These are phyloP conservation scores for Nesogale talazaci DNA, from an alignment of 2,113 vertebrate species.

Conservation along the genomic window DNA sequence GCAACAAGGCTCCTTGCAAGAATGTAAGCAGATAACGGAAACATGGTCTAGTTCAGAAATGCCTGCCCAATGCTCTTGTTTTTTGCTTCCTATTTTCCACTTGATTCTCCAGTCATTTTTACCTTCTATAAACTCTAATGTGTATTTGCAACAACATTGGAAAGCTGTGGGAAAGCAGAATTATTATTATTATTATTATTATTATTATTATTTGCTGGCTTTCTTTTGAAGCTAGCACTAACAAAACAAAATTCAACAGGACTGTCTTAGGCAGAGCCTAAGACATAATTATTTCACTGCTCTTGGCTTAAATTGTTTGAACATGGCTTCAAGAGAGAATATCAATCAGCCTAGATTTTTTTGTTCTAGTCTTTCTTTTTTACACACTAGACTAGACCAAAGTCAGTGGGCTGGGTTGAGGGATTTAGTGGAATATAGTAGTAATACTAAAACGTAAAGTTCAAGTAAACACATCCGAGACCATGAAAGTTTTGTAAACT, in stretches of 20 bases:
- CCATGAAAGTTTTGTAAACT: slow-evolving; percentile 75
- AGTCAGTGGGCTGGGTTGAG: slow-evolving; percentile 27
- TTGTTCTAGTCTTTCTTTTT: slow-evolving; percentile 28
- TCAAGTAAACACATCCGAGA: slow-evolving; percentile 73
- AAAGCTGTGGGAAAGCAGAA: slow-evolving; percentile 30
- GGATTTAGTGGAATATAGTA: slow-evolving; percentile 69
- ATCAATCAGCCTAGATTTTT: neutral
- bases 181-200: too few species aligned
- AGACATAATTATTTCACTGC: slow-evolving; percentile 42
- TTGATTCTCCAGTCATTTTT: neutral
- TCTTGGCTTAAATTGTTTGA: slow-evolving; percentile 34
- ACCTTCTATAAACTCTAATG: slow-evolving; percentile 27
- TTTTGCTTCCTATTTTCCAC: neutral
- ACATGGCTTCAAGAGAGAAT: neutral
- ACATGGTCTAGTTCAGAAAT: slow-evolving; percentile 14
- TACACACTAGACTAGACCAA: slow-evolving; percentile 41
- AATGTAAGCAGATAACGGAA: slow-evolving; percentile 32
- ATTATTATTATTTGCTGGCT: too few species aligned
- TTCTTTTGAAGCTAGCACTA: slow-evolving; percentile 37
- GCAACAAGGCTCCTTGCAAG: slow-evolving; percentile 35
- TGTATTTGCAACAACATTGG: neutral
- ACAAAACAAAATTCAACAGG: slow-evolving; percentile 38
- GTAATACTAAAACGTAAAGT: slow-evolving; percentile 68
- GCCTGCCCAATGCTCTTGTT: neutral
- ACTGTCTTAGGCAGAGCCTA: slow-evolving; percentile 3